phyloP scores from a whole-genome alignment of 2,888 invertebrate genomes.

The Branchipolynoe longqiensis region DNA sequence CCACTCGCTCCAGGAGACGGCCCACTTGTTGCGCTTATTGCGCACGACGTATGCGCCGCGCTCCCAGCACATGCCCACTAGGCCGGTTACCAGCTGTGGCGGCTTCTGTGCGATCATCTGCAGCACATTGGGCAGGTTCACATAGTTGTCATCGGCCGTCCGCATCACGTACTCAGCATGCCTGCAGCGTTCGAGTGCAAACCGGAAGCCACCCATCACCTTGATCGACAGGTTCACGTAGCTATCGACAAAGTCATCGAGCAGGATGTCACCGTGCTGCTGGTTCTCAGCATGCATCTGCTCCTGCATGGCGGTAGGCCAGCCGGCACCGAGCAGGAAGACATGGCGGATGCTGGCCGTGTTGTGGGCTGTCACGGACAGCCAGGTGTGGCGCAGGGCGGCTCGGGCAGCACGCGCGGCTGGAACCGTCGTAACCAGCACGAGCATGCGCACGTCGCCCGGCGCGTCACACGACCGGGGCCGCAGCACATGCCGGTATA shows the following conservation, averaged over 20 bases:
- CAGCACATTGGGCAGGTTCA: background rate
- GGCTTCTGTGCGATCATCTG: background rate
- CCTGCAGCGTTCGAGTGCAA: background rate
- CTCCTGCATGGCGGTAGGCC: background rate
- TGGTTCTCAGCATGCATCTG: background rate
- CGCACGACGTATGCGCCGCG: background rate
- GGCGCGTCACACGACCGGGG: background rate
- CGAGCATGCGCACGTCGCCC: background rate
- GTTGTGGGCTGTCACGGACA: background rate
- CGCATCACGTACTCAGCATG: background rate
- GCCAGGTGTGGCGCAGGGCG: background rate
- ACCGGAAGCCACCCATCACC: background rate
- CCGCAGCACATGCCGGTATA: background rate
- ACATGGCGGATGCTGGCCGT: background rate
- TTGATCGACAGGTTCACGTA: slow-evolving; percentile 8
- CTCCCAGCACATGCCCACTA: background rate
- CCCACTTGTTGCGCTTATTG: background rate
- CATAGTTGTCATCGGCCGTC: background rate
- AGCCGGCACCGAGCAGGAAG: background rate
- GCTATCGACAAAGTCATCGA: background rate
- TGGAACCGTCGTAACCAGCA: background rate
- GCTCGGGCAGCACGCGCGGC: background rate
- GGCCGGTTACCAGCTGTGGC: background rate
- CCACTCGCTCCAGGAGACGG: background rate
- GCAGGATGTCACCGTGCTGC: background rate